Evolutionary conservation across 2,888 invertebrate species (phyloP), one percentile per base, ranked within the genome.

Genomic region (Lordiphosa fenestrarum): DNA sequence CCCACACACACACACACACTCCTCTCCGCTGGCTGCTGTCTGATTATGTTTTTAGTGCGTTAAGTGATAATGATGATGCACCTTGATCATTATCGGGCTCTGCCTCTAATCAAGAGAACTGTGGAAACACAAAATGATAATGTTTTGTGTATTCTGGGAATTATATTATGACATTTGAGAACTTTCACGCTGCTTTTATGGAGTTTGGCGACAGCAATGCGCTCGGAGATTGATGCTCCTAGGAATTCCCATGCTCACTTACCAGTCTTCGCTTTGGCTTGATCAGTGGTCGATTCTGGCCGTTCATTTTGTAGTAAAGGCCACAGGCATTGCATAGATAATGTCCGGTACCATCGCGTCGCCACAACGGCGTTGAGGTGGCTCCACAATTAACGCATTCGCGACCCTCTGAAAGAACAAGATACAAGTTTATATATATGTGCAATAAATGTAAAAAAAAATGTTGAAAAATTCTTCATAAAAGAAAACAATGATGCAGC

Each of bases 241-340:
- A 51, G 74, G 81, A 76, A 64, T 42, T 42, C 56, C 23, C 46
- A 23, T 41, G n/a, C 23, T 41, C 91, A 95, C 98, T 97, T 93
- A 99, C 99, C 95, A 98, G 95, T 94, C 99, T 95, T 94, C 99
- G 95, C 92, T 99, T 98, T 89, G 99, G 98, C 93, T 99, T 99
- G 92, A 98, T 98, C 88, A 99, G 94, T 61, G 99, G 99, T 90
- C 99, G 92, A 91, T 98, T 98, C 90, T 98, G 97, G 86, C 99
- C 99, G 91, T 99, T 99, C 98, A 99, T 99, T 93, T 99, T 99
- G 93, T 98, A 98, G 92, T 99, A 99, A 84, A 99, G 94, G 84
- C 99, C 99, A 91, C 99, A 99, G 80, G 99, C 99, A 91, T 99
- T 99, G 93, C 98, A 99, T 86, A 95, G 93, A 92, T 98, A 99